Evolutionary conservation across 1,140 invertebrate species (phyloP).

Genomic region (Danaus plexippus): DNA sequence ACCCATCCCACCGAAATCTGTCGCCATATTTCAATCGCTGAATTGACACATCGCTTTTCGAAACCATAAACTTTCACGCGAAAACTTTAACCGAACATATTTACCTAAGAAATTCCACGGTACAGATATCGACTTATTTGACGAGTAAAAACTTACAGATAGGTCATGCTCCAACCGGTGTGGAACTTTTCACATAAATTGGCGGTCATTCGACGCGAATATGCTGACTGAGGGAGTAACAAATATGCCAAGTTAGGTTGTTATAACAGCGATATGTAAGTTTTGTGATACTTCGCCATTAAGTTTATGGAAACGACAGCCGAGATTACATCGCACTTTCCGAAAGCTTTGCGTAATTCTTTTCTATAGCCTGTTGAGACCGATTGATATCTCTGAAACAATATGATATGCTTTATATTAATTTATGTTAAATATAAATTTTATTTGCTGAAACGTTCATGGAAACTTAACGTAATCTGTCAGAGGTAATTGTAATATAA

Average conservation of each 20-base stretch:
- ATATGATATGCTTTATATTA: conserved; percentile 30
- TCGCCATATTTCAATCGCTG: conserved; percentile 64
- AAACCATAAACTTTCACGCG: conserved; percentile 58
- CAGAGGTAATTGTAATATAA: conserved; percentile 68
- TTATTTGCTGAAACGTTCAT: conserved; percentile 27
- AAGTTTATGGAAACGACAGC: conserved; percentile 67
- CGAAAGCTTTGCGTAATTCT: conserved; percentile 67
- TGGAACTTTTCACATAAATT: conserved; percentile 70
- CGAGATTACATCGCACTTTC: conserved; percentile 68
- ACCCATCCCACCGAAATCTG: conserved; percentile 38
- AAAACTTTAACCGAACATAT: conserved; percentile 68
- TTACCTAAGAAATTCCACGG: conserved; percentile 59
- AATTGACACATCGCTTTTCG: conserved; percentile 64
- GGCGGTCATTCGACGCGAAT: conserved; percentile 70
- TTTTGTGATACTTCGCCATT: conserved; percentile 71
- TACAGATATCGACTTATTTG: conserved; percentile 58
- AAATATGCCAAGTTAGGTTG: conserved; percentile 71
- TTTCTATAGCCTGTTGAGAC: conserved; percentile 33
- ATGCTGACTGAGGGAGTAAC: conserved; percentile 70
- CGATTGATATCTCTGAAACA: conserved; percentile 25
- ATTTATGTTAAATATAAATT: no score
- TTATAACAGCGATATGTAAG: conserved; percentile 70
- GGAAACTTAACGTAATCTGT: conserved; percentile 50
- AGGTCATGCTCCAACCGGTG: conserved; percentile 62
- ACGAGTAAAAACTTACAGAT: conserved; percentile 68